Base-by-base conservation (phyloP, 2,888 invertebrate species). In the Tinea pellionella region DNA sequence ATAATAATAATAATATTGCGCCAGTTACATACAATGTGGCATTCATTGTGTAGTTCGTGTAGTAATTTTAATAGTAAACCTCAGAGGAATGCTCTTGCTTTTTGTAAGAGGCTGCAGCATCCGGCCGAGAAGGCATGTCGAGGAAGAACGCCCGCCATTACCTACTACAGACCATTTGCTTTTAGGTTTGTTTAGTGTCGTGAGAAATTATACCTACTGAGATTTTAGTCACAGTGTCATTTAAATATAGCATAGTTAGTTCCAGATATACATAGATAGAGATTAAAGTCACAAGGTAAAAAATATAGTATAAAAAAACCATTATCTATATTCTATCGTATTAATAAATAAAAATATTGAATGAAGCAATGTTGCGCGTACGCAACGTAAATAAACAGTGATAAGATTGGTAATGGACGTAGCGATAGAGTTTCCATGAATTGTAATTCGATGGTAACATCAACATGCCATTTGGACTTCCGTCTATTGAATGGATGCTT, bases 31-130 rank as follows among this genome's bases (percentile, higher is more conserved):
- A 53, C 53, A 53, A 1, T 24, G 6, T 8, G 6, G 53, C 53
- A 24, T 53, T 18, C 24, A 24, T 24, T 53, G 18, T 53, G 30
- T 57, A 32, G 57, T 57, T 57, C 57, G 57, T 57, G 57, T 57
- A 57, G 57, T 57, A 57, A 57, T 57, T 57, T 57, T 57, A 57
- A 57, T 57, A 57, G 57, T 57, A 57, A 57, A 57, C 57, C 57
- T 57, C 32, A 32, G 32, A 32, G 57, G 57, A 57, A 57, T 57
- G 57, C 32, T 57, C 57, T 57, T n/a, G 30, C 32, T 57, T 57
- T 57, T 57, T 57, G 57, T 57, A 4, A 32, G 57, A 57, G 57
- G 32, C 57, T 57, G 30, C 57, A 57, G 57, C 57, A 57, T 57
- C 57, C 57, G 57, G 57, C 32, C 57, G 57, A 6, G 29, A 19